phyloP scores from a whole-genome alignment of 2,888 invertebrate species.

The Sinotaia quadrata region DNA sequence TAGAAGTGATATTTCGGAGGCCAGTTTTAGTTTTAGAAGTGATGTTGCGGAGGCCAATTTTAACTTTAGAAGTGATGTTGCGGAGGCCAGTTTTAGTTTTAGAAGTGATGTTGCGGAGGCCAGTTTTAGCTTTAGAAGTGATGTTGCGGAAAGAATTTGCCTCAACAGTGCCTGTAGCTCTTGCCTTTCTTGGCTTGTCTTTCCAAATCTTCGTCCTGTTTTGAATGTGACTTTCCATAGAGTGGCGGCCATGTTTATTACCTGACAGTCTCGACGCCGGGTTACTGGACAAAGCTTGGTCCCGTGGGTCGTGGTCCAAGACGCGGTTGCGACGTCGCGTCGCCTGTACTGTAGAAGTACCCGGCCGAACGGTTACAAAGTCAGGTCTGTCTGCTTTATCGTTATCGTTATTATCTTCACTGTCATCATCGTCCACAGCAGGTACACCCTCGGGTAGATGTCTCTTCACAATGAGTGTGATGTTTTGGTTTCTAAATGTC shows the following conservation, averaged over 20 bases:
- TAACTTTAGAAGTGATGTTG: not conserved
- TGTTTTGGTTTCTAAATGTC: constrained; percentile 35
- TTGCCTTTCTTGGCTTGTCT: too few species aligned
- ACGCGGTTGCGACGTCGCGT: not conserved
- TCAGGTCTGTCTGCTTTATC: not conserved
- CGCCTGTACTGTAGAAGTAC: not conserved
- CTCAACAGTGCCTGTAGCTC: not conserved
- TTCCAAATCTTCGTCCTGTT: too few species aligned
- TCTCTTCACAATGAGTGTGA: constrained; percentile 35
- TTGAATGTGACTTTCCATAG: too few species aligned
- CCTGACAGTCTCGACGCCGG: not conserved
- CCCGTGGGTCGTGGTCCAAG: not conserved
- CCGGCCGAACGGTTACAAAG: not conserved
- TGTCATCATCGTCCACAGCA: not conserved
- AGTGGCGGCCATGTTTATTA: not conserved
- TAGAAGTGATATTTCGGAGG: not conserved
- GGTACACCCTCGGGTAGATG: constrained; percentile 19
- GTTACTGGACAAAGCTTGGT: not conserved
- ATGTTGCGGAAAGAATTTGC: not conserved
- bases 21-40: not conserved
- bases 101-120: not conserved
- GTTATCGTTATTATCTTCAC: not conserved
- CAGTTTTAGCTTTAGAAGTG: not conserved
- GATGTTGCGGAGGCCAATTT: not conserved
- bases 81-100: too few species aligned